Evolutionary conservation across 2,888 invertebrate genomes (phyloP).

Genomic region (Desoria tigrina): DNA sequence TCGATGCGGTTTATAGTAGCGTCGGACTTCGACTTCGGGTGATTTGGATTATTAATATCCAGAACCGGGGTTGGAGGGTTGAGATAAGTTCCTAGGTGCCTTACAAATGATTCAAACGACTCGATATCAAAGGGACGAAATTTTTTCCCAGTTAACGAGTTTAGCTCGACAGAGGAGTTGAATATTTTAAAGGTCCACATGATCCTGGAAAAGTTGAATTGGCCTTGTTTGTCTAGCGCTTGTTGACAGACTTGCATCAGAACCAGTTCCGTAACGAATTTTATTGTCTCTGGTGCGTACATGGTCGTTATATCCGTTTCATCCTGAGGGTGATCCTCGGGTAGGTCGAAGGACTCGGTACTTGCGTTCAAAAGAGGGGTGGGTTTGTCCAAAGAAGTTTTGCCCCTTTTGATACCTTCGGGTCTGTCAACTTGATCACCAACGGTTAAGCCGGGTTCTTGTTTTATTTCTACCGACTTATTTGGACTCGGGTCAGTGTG

Average conservation of each 20-base stretch:
- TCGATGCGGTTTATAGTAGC: constrained; percentile 16
- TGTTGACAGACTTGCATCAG: constrained; percentile 33
- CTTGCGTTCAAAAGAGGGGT: too few relatives aligned
- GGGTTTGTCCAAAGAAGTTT: too few relatives aligned
- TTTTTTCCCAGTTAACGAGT: constrained; percentile 31
- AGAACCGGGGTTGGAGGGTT: not conserved
- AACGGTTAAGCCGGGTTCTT: not conserved
- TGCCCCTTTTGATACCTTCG: too few relatives aligned
- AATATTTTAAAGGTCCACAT: constrained; percentile 46
- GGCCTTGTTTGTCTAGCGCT: constrained; percentile 25
- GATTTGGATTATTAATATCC: not conserved
- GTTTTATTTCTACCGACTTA: not conserved
- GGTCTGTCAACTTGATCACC: too few relatives aligned
- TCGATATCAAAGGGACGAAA: constrained; percentile 38
- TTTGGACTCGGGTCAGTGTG: constrained; percentile 18
- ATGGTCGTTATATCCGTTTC: too few relatives aligned
- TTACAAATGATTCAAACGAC: constrained; percentile 39
- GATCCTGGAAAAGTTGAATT: constrained; percentile 29
- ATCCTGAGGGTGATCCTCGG: too few relatives aligned
- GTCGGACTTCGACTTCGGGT: not conserved
- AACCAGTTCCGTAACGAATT: constrained; percentile 41
- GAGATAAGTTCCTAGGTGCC: constrained; percentile 11
- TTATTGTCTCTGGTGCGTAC: constrained; percentile 13
- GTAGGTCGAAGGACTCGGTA: too few relatives aligned
- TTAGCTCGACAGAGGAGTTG: constrained; percentile 37